phyloP scores from a whole-genome alignment of 2,888 invertebrate genomes.

The Hirtodrosophila histrioides region DNA sequence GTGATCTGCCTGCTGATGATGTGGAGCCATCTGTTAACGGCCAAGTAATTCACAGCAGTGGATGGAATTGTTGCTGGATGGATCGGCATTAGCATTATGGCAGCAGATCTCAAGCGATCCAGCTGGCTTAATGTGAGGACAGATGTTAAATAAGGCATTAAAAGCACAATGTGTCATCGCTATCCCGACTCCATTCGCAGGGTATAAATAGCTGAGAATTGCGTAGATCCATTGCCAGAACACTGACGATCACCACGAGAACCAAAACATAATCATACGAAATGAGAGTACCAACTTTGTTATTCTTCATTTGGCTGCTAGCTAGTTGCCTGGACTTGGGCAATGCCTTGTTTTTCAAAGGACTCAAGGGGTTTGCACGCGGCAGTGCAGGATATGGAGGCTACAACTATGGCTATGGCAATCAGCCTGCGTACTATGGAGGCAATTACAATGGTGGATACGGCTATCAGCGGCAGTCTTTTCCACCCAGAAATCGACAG shows the following conservation, averaged over 20 bases:
- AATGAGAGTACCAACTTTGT: conserved; percentile 29
- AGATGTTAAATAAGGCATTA: conserved; percentile 56
- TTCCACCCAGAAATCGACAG: conserved; percentile 19
- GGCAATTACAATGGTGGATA: conserved; percentile 14
- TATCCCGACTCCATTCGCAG: conserved; percentile 21
- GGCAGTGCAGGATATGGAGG: conserved; percentile 14
- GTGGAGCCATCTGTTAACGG: conserved; percentile 32
- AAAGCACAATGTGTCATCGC: conserved; percentile 68
- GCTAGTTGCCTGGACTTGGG: conserved; percentile 38
- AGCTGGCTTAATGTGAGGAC: conserved; percentile 45
- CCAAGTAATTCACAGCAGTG: conserved; percentile 57
- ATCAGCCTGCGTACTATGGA: conserved; percentile 1
- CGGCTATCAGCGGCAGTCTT: conserved; percentile 1
- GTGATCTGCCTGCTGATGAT: conserved; percentile 59
- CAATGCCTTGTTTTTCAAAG: conserved; percentile 59
- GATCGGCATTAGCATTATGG: conserved; percentile 51
- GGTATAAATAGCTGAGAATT: conserved; percentile 67
- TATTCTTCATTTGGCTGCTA: conserved; percentile 37
- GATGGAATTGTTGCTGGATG: conserved; percentile 43
- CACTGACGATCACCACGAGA: conserved; percentile 21
- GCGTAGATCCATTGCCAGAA: conserved; percentile 48
- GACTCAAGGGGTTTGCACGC: conserved; percentile 37
- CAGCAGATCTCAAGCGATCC: conserved; percentile 62
- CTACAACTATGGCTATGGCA: conserved; percentile 20
- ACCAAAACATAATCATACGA: conserved; percentile 17